Evolutionary conservation across 2,888 invertebrate species (phyloP), one percentile per base, ranked within the genome.

Genomic region (Drosophila testacea): DNA sequence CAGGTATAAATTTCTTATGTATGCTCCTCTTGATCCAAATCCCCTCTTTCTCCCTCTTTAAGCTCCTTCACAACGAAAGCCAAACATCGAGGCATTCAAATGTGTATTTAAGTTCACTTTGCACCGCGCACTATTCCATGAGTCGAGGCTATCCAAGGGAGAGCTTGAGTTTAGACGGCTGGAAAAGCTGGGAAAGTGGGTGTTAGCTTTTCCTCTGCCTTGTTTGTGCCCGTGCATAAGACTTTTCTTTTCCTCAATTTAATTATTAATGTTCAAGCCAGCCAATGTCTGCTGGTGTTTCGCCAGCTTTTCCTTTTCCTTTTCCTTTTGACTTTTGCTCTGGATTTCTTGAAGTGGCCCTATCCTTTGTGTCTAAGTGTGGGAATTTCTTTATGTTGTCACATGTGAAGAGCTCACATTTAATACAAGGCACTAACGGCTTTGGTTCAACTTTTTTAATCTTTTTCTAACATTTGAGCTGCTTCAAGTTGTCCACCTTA

Each of bases 191-290:
- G 52, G 28, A 55, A 55, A 41, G 11, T 30, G 32, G 11, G 36
- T 22, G 22, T 22, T 22, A 28, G 42, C 16, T 27, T 62, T 36
- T 28, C 13, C 44, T 47, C 41, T 48, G 56, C 39, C 22, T 46
- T 22, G 16, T 55, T 57, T 63, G 41, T 65, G 71, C 56, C 61
- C 60, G 69, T 71, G 71, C 67, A 65, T 64, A 77, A 60, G 83
- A 73, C 73, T 72, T 70, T 73, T 77, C 79, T 62, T 72, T 72
- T 83, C 73, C 73, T 81, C 73, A 81, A 83, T 83, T 84, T 83
- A 84, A 84, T 84, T 83, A 88, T 84, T 84, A 86, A 84, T 83
- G 83, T 69, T 70, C 61, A 56, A 71, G 83, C 66, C 86, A 50
- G 72, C 77, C 70, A 70, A 69, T 69, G 73, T 86, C 81, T 86